A percentile compares a stretch with the other conserved stretches of the same genome.
These are phyloP conservation scores for Motacilla alba DNA, from an alignment of 2,113 vertebrate species.

Conservation along the genomic window DNA sequence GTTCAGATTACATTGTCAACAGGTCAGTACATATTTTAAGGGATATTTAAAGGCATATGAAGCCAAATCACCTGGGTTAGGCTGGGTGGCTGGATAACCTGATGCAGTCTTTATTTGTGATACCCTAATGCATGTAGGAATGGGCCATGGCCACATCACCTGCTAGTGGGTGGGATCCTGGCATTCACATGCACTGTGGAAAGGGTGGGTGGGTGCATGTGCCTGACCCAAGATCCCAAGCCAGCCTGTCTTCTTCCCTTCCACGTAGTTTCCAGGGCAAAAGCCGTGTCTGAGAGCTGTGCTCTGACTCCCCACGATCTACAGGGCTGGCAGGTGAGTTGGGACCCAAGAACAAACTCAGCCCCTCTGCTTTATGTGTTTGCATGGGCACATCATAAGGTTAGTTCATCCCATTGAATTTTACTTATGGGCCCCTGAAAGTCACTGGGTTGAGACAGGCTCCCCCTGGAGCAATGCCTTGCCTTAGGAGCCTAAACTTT, in stretches of 20 bases:
- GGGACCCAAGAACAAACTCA: not conserved
- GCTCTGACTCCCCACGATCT: fast-evolving
- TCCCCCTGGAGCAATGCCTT: not conserved
- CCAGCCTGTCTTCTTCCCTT: not conserved
- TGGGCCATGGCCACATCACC: not conserved
- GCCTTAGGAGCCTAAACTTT: not conserved
- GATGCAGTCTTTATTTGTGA: not conserved
- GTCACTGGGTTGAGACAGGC: not conserved
- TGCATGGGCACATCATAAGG: not conserved
- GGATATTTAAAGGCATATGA: not conserved
- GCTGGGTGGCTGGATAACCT: not conserved
- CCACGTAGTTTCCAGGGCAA: not conserved
- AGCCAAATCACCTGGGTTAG: not conserved
- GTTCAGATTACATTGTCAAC: not conserved
- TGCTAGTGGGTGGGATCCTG: not conserved
- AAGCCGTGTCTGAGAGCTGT: not conserved
- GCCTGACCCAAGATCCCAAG: not conserved
- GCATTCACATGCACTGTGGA: not conserved
- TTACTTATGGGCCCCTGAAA: not conserved
- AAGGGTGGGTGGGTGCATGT: not conserved
- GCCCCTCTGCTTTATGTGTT: not conserved
- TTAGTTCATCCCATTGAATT: not conserved
- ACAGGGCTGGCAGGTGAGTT: not conserved
- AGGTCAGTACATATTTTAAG: not conserved
- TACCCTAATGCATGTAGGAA: not conserved